Evolutionary conservation across 2,797 vertebrate genomes (phyloP), one percentile per base, ranked within the genome.

Genomic region (Molossus alvarezi): DNA sequence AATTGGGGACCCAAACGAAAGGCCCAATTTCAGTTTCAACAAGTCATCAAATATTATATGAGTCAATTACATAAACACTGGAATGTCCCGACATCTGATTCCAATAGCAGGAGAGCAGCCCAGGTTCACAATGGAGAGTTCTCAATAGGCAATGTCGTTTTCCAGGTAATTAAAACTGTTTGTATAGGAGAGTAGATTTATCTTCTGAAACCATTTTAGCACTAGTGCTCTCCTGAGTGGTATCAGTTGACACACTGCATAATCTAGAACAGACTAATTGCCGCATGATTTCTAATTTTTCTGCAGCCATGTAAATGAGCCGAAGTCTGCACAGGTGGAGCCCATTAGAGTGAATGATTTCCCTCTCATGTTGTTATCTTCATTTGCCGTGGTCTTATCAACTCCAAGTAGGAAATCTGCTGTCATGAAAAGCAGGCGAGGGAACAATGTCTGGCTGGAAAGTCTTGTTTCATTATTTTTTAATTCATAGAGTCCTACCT

Each of bases 391-490:
- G 98, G 98, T 99, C 98, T 98, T 98, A 98, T 98, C 98, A 98
- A 98, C 98, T 98, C 98, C 93, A 98, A 98, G 98, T 98, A 98
- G 98, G 98, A 98, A 98, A 98, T 98, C 97, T 93, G 98, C 98
- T 96, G 98, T 98, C 97, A 95, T 98, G 98, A 98, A 98, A 98
- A 98, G 98, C 98, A 98, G 98, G 97, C 98, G 13, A 97, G 98
- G 98, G 98, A 99, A 99, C 98, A 98, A 98, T 98, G 98, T 98
- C 99, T 99, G 99, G 99, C 99, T 99, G 99, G 98, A 99, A 99
- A 99, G 98, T 98, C 99, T 98, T 99, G 99, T 99, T 99, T 98
- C 97, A 99, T 99, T 99, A 99, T 99, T 99, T 99, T 99, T 99
- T 99, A 99, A 99, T 99, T 99, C 99, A 98, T 99, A 98, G 97